A percentile compares a stretch with the other conserved stretches of the same genome.
phyloP scores from a whole-genome alignment of 2,888 invertebrate species.

The Lepidochrysops patricia region DNA sequence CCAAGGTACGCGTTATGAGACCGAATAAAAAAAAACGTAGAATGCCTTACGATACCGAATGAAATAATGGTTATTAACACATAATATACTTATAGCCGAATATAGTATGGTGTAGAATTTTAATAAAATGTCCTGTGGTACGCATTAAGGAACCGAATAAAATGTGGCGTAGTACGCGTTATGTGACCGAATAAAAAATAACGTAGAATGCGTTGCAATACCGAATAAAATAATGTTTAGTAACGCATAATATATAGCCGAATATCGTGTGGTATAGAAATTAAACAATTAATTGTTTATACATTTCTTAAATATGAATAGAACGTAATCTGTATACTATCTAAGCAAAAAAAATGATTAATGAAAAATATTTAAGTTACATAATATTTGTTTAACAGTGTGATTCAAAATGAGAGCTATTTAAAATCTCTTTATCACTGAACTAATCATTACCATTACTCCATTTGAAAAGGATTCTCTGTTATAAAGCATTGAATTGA shows the following conservation, averaged over 20 bases:
- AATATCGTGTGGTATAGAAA: too few relatives aligned
- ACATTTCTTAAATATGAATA: too few relatives aligned
- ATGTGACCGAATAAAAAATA: not conserved
- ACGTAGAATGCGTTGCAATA: too few relatives aligned
- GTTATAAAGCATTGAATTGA: constrained; percentile 7
- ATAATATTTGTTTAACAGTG: not conserved
- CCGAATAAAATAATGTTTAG: not conserved
- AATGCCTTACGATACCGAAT: too few relatives aligned
- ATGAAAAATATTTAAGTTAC: too few relatives aligned
- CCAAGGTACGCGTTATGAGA: not conserved
- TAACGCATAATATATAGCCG: not conserved
- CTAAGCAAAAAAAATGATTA: too few relatives aligned
- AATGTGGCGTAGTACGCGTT: not conserved
- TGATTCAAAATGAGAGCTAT: not conserved
- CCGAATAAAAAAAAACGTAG: not conserved
- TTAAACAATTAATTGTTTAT: too few relatives aligned
- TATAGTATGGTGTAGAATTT: too few relatives aligned
- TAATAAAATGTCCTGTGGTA: not conserved
- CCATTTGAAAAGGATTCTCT: not conserved
- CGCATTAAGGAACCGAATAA: not conserved
- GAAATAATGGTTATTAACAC: not conserved
- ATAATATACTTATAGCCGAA: too few relatives aligned
- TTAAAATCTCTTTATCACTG: not conserved
- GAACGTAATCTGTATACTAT: too few relatives aligned
- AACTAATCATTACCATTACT: not conserved